Conservation (phyloP, 1,140 invertebrate genomes). For the Parasteatoda tepidariorum region DNA sequence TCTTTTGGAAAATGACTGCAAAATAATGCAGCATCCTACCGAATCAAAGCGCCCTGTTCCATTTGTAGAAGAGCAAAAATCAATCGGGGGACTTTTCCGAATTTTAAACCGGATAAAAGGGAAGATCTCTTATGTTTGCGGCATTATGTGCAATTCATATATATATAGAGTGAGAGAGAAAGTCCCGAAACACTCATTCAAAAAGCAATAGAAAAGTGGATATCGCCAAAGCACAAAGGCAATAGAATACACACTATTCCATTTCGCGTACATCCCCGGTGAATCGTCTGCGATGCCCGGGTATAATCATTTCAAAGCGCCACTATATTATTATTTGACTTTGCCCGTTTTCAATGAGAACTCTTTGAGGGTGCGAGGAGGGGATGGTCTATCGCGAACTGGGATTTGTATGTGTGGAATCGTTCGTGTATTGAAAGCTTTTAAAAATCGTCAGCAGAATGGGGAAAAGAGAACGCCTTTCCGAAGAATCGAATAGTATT, state of each 20-base stretch:
- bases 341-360: conserved; percentile 33
- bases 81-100: not conserved
- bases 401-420: conserved; percentile 15
- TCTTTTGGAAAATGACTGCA: not conserved
- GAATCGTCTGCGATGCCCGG: not conserved
- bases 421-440: conserved; percentile 31
- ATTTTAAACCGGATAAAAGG: not conserved
- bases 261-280: not conserved
- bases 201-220: conserved; percentile 43
- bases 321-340: conserved; percentile 49
- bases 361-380: not conserved
- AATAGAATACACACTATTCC: not conserved
- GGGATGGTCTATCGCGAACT: conserved; percentile 23
- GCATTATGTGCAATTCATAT: too few relatives aligned
- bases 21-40: not conserved
- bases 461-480: not conserved
- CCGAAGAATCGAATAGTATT: too few relatives aligned
- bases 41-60: not conserved
- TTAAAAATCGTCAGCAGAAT: conserved; percentile 33
- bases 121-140: not conserved
- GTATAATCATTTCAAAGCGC: conserved; percentile 39
- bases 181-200: conserved; percentile 10
- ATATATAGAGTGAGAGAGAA: too few relatives aligned
- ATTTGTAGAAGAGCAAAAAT: not conserved
- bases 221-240: conserved; percentile 23